Evolutionary conservation across 35 echinoderm and acorn worm genomes (phyloP), one percentile per base, ranked within the genome.

Genomic region (Amphiura filiformis): DNA sequence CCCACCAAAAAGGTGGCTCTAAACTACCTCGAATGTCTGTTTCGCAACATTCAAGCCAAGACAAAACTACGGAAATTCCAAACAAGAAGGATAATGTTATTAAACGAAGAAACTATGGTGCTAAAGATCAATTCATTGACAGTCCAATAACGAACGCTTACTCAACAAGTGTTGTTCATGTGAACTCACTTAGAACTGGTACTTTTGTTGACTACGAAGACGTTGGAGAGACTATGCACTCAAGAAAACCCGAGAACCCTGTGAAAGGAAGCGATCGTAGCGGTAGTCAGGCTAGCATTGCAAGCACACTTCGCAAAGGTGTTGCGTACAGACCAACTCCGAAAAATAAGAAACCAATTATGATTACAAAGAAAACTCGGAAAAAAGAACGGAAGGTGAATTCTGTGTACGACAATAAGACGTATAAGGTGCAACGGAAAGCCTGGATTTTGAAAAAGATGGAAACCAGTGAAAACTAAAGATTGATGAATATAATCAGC

Each of bases 361-460:
- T 95, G 65, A 89, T 95, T 32, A 92, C 93, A n/a, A 95, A 91
- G 65, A 95, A 95, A 86, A 92, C 89, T 32, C 30, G 92, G 23
- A 35, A 86, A 26, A 80, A 90, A 32, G 85, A 95, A 42, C 88
- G 89, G 36, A 88, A 81, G 5, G 57, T 87, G 18, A 91, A 88
- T 17, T 95, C 93, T 37, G 90, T 95, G 20, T 95, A 95, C 61
- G 86, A 82, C 44, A 95, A 92, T 86, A 87, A 65, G 35, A 90
- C 79, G 9, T 84, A 79, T 64, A 95, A 92, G 76, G 40, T 86
- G 13, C 93, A 95, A 80, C 34, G 93, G 76, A 90, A 95, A 38
- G 81, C 87, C 0, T 36, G 41, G 20, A 88, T 95, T 33, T 37
- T 95, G 81, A 91, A 95, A 86, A 91, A 95, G 57, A 79, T 95